phyloP scores from a whole-genome alignment of 2,888 invertebrate genomes.

The Lapara coniferarum region DNA sequence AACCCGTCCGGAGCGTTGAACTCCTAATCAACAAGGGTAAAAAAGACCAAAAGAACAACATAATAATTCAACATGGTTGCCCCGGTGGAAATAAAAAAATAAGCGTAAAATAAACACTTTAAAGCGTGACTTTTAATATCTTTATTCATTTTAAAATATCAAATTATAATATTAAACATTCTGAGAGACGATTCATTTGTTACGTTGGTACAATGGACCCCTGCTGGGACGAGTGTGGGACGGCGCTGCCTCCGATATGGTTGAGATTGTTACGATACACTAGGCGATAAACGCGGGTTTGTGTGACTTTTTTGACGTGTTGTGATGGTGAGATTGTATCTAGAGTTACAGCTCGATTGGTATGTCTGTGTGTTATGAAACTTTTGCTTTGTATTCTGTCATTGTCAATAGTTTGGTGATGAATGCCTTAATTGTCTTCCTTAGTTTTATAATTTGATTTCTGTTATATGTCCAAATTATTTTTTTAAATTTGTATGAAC shows the following conservation, averaged over 20 bases:
- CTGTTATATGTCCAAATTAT: no score
- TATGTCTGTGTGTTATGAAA: neutral
- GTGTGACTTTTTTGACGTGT: constrained; percentile 37
- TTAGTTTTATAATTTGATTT: no score
- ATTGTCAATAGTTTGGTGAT: neutral
- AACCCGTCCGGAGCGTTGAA: constrained; percentile 35
- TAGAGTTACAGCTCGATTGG: constrained; percentile 10
- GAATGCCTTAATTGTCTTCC: no score
- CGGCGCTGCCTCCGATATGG: constrained; percentile 43
- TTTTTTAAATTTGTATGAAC: no score
- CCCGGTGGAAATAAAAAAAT: constrained; percentile 42
- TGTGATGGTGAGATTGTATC: constrained; percentile 16
- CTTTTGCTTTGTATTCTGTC: neutral
- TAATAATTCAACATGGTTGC: constrained; percentile 65
- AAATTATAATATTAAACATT: constrained; percentile 82
- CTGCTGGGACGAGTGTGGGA: constrained; percentile 54
- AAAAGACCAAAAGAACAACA: constrained; percentile 51
- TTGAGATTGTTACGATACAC: constrained; percentile 43
- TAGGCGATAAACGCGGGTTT: constrained; percentile 44
- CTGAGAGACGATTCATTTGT: constrained; percentile 74
- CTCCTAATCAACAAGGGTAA: constrained; percentile 45
- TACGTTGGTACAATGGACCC: constrained; percentile 70
- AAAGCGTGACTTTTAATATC: constrained; percentile 81
- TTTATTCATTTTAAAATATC: constrained; percentile 82
- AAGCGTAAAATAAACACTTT: constrained; percentile 80